These are phyloP conservation scores for Diloba caeruleocephala DNA, from an alignment of 2,888 invertebrate species.

Conservation along the genomic window DNA sequence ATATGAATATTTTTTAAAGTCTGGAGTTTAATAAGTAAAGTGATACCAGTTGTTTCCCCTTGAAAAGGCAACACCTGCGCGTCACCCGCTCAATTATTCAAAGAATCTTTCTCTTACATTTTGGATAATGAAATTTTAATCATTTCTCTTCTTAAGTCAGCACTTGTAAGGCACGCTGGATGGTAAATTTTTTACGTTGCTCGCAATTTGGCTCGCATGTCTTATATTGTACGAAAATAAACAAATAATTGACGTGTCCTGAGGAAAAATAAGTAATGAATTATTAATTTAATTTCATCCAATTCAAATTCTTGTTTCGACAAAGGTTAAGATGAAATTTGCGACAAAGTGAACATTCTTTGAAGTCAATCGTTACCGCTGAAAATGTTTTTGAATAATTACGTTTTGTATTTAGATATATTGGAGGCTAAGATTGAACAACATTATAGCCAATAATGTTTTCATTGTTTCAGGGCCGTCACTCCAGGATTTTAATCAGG, in stretches of 20 bases:
- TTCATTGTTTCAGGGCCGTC: too few relatives aligned
- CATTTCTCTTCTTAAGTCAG: conserved; percentile 68
- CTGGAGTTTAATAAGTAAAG: conserved; percentile 47
- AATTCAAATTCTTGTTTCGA: conserved; percentile 14
- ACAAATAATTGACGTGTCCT: not conserved
- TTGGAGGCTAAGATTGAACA: too few relatives aligned
- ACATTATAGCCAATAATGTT: too few relatives aligned
- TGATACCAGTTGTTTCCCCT: conserved; percentile 50
- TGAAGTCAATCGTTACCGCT: conserved; percentile 5
- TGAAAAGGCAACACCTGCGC: conserved; percentile 61
- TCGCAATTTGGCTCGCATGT: conserved; percentile 7
- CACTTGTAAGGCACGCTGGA: conserved; percentile 59
- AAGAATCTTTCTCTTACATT: conserved; percentile 80
- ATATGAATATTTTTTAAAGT: conserved; percentile 21
- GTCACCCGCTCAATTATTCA: conserved; percentile 75
- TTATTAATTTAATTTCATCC: conserved; percentile 16
- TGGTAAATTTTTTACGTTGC: conserved; percentile 59
- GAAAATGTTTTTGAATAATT: conserved; percentile 12
- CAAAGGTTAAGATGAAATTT: conserved; percentile 8
- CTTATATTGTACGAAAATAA: not conserved
- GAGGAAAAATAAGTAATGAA: conserved; percentile 7
- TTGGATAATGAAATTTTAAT: conserved; percentile 82
- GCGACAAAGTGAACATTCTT: conserved; percentile 10
- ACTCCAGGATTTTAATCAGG: too few relatives aligned
- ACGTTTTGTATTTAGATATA: not conserved